Percentiles rank a stretch among this genome's conserved stretches.
These are phyloP conservation scores for Mola mola DNA, from an alignment of 2,113 vertebrate species.

Conservation along the genomic window DNA sequence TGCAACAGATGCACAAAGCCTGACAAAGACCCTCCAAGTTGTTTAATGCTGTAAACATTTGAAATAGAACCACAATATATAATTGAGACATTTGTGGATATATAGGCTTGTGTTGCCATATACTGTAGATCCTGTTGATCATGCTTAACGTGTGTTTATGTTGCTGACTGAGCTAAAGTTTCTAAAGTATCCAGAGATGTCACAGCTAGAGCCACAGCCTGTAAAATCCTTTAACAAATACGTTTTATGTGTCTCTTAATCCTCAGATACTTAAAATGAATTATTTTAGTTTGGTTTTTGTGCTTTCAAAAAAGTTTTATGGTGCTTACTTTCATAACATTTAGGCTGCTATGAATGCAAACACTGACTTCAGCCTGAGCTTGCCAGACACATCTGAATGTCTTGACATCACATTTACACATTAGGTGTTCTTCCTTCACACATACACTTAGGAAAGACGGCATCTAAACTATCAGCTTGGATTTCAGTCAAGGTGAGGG, in stretches of 20 bases:
- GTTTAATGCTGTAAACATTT: constrained; percentile 67
- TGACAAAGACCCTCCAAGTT: constrained; percentile 40
- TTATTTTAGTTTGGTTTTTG: constrained; percentile 31
- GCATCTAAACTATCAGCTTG: neutral
- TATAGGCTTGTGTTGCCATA: constrained; percentile 28
- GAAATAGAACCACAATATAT: constrained; percentile 45
- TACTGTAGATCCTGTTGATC: constrained; percentile 37
- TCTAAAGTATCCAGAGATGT: neutral
- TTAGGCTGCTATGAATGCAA: constrained; percentile 36
- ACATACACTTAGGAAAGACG: neutral
- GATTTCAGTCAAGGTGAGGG: constrained; percentile 12
- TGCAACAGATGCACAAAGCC: constrained; percentile 51
- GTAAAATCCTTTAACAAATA: constrained; percentile 11
- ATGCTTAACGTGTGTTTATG: constrained; percentile 58
- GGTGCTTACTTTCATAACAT: constrained; percentile 29
- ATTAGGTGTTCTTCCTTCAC: neutral
- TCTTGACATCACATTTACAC: too few species aligned
- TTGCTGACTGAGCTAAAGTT: constrained; percentile 16
- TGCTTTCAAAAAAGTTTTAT: constrained; percentile 19
- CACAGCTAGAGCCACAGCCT: constrained; percentile 14
- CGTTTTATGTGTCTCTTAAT: constrained; percentile 27
- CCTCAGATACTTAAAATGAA: constrained; percentile 31
- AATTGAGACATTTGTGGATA: constrained; percentile 44
- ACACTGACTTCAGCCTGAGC: neutral
- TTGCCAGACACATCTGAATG: neutral